phyloP scores from a whole-genome alignment of 2,113 vertebrate species.

The western clawed frog (Xenopus tropicalis) region UCB_Xtro_10.0 CM004449.2:97259501-97260000 shows the following conservation, averaged over 20 bases:
- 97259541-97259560: slow-evolving; percentile 27
- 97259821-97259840: too few species aligned
- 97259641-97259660: slow-evolving; percentile 39
- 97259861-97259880: too few species aligned
- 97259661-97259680: slow-evolving; percentile 41
- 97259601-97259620: slow-evolving; percentile 40
- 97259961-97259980: too few species aligned
- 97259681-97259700: slow-evolving; percentile 39
- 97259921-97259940: too few species aligned
- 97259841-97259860: too few species aligned
- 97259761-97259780: too few species aligned
- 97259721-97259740: slow-evolving; percentile 29
- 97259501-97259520: slow-evolving; percentile 34
- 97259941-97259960: too few species aligned
- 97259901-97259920: too few species aligned
- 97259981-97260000: too few species aligned
- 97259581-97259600: slow-evolving; percentile 37
- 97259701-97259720: slow-evolving; percentile 27
- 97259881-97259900: too few species aligned
- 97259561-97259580: slow-evolving; percentile 27
- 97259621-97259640: slow-evolving; percentile 42
- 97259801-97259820: too few species aligned
- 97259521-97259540: slow-evolving; percentile 21
- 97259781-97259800: too few species aligned
- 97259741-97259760: not conserved